Percentiles rank a stretch among this genome's conserved stretches.
These are phyloP conservation scores for Aphyosemion australe DNA, from an alignment of 2,113 vertebrate genomes.

Conservation along the genomic window DNA sequence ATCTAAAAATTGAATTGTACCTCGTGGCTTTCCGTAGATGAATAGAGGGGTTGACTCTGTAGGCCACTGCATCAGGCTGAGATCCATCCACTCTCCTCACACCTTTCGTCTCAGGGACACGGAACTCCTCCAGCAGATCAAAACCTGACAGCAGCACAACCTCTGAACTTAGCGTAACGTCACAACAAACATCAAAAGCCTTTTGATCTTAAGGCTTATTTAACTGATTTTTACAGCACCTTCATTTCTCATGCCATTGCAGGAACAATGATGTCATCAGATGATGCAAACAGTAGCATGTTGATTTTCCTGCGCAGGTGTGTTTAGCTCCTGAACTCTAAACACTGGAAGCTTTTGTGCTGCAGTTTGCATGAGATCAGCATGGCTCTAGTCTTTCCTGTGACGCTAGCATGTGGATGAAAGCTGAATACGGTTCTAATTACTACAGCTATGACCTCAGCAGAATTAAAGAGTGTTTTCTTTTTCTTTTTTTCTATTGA, in stretches of 20 bases:
- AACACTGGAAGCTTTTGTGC: slow-evolving; percentile 27
- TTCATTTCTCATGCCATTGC: slow-evolving; percentile 26
- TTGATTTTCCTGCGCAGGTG: slow-evolving; percentile 30
- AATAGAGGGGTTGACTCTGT: slow-evolving; percentile 70
- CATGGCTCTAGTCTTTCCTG: slow-evolving; percentile 6
- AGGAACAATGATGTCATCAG: slow-evolving; percentile 24
- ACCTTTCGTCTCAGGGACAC: slow-evolving; percentile 62
- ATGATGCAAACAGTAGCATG: slow-evolving; percentile 13
- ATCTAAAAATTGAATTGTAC: slow-evolving; percentile 50
- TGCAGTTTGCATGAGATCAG: slow-evolving; percentile 33
- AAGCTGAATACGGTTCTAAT: slow-evolving; percentile 12
- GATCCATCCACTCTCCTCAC: slow-evolving; percentile 72
- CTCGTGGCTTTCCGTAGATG: slow-evolving; percentile 67
- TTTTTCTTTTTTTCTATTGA: not conserved
- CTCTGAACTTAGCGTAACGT: slow-evolving; percentile 30
- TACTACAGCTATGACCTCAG: not conserved
- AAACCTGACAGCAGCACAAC: slow-evolving; percentile 63
- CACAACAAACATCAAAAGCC: slow-evolving; percentile 11
- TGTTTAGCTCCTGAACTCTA: slow-evolving; percentile 22
- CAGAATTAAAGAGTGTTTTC: not conserved
- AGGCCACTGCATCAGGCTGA: slow-evolving; percentile 66
- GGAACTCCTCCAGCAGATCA: slow-evolving; percentile 79
- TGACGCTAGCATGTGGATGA: slow-evolving; percentile 2
- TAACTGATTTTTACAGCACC: slow-evolving; percentile 6
- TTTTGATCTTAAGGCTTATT: slow-evolving; percentile 30